Conservation (phyloP, 2,113 vertebrate genomes). For the Chloropsis cyanopogon region DNA sequence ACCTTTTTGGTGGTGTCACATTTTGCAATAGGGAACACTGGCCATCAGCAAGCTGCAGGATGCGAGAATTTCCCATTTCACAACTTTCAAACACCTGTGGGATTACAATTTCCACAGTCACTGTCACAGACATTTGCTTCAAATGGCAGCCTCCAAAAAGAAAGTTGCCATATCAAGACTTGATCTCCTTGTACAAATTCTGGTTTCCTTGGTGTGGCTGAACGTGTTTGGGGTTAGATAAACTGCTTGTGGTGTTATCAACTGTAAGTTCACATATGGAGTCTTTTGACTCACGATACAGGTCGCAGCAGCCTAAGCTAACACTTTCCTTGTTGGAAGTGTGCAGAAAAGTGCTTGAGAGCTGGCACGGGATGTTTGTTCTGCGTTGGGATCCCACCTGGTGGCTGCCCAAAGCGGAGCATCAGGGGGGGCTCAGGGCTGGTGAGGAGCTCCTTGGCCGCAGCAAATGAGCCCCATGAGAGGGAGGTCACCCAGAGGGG, state of each 20-base stretch:
- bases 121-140: background rate
- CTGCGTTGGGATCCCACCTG: fast-evolving
- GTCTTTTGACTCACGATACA: background rate
- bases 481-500: fast-evolving
- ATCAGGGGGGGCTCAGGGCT: background rate
- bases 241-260: background rate
- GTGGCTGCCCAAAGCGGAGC: background rate
- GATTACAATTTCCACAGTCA: background rate
- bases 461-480: background rate
- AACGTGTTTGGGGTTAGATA: background rate
- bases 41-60: background rate
- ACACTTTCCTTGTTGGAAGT: background rate
- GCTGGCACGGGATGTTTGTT: fast-evolving
- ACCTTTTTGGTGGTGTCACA: background rate
- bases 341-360: background rate
- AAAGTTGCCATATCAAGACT: background rate
- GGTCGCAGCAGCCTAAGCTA: background rate
- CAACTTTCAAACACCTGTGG: background rate
- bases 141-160: background rate
- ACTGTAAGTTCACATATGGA: background rate
- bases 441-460: background rate
- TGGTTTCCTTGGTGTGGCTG: background rate
- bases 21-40: background rate
- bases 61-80: background rate
- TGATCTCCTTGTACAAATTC: background rate